Evolutionary conservation across 2,113 vertebrate species (phyloP).

Genomic region (Ranitomeya variabilis): DNA sequence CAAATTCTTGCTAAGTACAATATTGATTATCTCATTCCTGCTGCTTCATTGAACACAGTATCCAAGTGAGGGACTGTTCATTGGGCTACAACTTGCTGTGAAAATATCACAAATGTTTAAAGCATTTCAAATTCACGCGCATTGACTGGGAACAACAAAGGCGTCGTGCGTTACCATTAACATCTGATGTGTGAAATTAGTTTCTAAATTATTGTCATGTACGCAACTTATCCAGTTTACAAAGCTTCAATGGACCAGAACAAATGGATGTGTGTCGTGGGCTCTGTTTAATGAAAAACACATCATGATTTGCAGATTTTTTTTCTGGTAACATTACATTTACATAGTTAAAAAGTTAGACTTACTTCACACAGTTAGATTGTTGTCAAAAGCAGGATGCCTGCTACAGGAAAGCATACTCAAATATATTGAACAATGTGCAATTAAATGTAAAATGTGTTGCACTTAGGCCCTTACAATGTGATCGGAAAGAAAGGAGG

Average conservation of each 20-base stretch:
- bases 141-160: conserved; percentile 13
- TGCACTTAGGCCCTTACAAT: too few species aligned
- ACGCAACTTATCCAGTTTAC: conserved; percentile 12
- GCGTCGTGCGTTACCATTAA: conserved; percentile 30
- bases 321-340: not conserved
- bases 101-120: conserved; percentile 44
- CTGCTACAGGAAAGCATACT: too few species aligned
- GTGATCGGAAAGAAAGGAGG: too few species aligned
- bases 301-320: not conserved
- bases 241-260: conserved; percentile 4
- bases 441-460: too few species aligned
- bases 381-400: too few species aligned
- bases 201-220: conserved; percentile 36
- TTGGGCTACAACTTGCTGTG: not conserved
- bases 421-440: too few species aligned
- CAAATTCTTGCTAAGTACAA: conserved; percentile 30
- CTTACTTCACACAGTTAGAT: too few species aligned
- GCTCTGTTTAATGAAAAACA: not conserved
- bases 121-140: not conserved
- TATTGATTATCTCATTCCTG: conserved; percentile 34
- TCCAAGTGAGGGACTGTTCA: conserved; percentile 13
- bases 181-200: conserved; percentile 50
- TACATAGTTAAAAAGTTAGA: not conserved
- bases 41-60: conserved; percentile 6
- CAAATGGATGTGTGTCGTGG: conserved; percentile 14